Evolutionary conservation across 92 coral and sea anemone species (phyloP).

Genomic region (Porites evermanni): DNA sequence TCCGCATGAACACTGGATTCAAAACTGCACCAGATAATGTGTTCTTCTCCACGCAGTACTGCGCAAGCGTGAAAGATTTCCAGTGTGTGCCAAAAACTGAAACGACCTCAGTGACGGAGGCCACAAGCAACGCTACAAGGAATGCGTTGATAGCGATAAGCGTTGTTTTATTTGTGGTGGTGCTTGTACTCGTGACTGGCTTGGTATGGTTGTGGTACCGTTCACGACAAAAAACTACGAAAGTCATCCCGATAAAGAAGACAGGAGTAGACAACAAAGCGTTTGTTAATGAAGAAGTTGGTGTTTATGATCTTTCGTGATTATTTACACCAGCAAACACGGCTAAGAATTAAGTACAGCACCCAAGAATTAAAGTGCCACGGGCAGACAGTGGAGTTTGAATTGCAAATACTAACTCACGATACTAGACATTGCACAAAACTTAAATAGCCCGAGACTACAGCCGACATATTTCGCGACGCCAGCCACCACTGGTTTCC

Average conservation of each 20-base stretch:
- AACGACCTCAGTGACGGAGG: neutral
- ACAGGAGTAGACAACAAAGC: neutral
- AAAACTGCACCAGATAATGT: constrained; percentile 63
- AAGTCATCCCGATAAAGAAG: neutral
- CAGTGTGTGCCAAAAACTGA: constrained; percentile 47
- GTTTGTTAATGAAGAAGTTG: neutral
- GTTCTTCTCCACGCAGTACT: constrained; percentile 70
- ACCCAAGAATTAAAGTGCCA: no score
- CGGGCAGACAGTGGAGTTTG: no score
- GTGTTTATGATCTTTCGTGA: neutral
- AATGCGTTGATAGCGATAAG: constrained; percentile 14
- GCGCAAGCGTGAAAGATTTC: constrained; percentile 57
- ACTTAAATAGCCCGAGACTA: no score
- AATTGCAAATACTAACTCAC: no score
- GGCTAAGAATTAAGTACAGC: no score
- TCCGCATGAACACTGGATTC: constrained; percentile 72
- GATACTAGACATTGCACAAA: no score
- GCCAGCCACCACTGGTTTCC: no score
- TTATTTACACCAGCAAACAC: neutral
- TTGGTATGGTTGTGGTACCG: constrained; percentile 1
- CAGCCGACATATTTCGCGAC: no score
- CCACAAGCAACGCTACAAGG: neutral
- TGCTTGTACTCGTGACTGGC: neutral
- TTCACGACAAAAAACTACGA: constrained; percentile 6
- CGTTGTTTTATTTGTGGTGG: neutral